A percentile compares a stretch with the other conserved stretches of the same genome.
These are phyloP conservation scores for Ichneumoninae sp. DNA, from an alignment of 2,888 invertebrate species.

Conservation along the genomic window DNA sequence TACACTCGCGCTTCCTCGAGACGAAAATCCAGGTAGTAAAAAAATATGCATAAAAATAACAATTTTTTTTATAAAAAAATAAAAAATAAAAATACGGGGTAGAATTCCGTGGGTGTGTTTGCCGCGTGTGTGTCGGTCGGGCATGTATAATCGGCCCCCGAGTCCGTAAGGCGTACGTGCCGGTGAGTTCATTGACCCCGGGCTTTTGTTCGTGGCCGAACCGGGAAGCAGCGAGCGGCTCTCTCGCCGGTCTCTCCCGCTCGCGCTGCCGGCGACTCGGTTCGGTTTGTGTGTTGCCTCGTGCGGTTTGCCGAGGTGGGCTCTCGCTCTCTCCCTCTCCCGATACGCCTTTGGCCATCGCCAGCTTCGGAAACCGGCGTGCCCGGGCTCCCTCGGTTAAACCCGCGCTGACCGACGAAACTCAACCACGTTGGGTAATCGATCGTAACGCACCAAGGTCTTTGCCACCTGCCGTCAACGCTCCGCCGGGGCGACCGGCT, in stretches of 20 bases:
- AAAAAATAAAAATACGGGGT: constrained; percentile 8
- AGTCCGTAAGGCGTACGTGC: constrained; percentile 46
- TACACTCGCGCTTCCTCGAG: neutral
- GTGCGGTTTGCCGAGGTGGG: constrained; percentile 21
- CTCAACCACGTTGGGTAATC: constrained; percentile 77
- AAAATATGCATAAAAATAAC: neutral
- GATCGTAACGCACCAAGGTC: constrained; percentile 80
- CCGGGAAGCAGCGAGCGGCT: constrained; percentile 68
- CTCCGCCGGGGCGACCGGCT: constrained; percentile 36
- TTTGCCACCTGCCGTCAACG: constrained; percentile 78
- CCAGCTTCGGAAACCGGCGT: constrained; percentile 56
- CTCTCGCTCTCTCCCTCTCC: neutral
- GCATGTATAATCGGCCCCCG: constrained; percentile 57
- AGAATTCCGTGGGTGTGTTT: constrained; percentile 42
- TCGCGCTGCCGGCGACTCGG: constrained; percentile 7
- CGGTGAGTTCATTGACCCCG: constrained; percentile 75
- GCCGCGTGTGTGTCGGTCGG: constrained; percentile 45
- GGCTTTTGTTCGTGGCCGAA: constrained; percentile 80
- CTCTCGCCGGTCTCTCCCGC: neutral
- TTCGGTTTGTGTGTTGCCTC: constrained; percentile 13
- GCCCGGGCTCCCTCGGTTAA: constrained; percentile 13
- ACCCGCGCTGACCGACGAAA: constrained; percentile 64
- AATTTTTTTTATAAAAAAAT: neutral
- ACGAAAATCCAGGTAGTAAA: neutral
- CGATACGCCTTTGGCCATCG: constrained; percentile 37